Conservation (phyloP, 2,113 vertebrate species). For the Zosterops hypoxanthus region DNA sequence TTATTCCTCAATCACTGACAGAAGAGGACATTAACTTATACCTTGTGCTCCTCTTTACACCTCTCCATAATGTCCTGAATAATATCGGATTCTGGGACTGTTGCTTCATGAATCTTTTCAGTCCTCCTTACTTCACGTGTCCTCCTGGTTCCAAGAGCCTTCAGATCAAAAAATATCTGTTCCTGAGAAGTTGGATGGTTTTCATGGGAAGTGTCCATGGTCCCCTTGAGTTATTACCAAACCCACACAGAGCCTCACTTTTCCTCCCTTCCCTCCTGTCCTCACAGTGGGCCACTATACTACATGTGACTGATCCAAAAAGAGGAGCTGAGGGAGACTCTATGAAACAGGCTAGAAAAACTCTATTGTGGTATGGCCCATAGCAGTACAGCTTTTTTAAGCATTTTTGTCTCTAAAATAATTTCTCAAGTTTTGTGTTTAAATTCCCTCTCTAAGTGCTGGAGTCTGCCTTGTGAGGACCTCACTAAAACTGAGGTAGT, state of each 20-base stretch:
- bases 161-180: background rate
- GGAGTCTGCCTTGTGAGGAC: background rate
- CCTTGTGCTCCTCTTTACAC: background rate
- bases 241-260: background rate
- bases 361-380: background rate
- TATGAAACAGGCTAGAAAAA: background rate
- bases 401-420: background rate
- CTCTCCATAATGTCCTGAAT: background rate
- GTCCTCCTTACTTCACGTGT: background rate
- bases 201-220: background rate
- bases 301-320: background rate
- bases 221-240: background rate
- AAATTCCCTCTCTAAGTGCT: background rate
- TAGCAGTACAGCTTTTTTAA: background rate
- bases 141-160: background rate
- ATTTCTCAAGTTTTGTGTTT: background rate
- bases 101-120: background rate
- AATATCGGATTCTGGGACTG: background rate
- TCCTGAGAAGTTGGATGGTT: background rate
- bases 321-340: background rate
- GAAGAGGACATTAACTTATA: background rate
- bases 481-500: background rate
- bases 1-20: background rate
- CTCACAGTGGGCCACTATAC: conserved; percentile 21
- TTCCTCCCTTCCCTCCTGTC: background rate